Evolutionary conservation across 2,797 vertebrate species (phyloP).

Genomic region (Bovichtus variegatus): DNA sequence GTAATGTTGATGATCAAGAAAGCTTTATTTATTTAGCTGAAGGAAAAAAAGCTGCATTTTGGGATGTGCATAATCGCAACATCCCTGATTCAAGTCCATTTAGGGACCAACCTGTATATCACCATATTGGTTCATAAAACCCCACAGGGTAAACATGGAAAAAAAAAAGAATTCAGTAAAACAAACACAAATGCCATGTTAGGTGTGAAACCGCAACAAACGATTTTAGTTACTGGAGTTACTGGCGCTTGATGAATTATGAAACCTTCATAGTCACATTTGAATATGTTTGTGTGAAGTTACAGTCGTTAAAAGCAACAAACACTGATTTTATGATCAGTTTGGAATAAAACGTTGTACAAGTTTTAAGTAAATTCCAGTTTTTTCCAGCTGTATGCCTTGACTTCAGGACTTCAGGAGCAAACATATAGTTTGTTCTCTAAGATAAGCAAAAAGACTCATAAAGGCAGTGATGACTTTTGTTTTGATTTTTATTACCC

Average conservation of each 20-base stretch:
- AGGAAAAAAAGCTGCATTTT: neutral
- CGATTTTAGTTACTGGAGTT: neutral
- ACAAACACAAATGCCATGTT: neutral
- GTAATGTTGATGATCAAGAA: neutral
- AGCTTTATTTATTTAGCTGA: too few relatives aligned
- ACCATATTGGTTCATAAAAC: neutral
- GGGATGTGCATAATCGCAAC: neutral
- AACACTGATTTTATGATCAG: neutral
- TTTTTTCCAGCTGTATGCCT: neutral
- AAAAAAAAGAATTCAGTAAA: neutral
- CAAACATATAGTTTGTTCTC: neutral
- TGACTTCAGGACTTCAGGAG: neutral
- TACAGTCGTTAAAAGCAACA: neutral
- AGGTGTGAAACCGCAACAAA: neutral
- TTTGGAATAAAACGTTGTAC: neutral
- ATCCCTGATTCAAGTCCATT: neutral
- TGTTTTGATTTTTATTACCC: conserved; percentile 38
- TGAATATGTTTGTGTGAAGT: neutral
- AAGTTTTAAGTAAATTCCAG: neutral
- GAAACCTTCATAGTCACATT: neutral
- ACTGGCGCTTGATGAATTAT: neutral
- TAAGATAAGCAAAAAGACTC: neutral
- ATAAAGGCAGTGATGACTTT: neutral
- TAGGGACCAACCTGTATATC: neutral
- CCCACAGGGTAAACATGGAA: too few relatives aligned